Base-by-base conservation (phyloP, 2,797 vertebrate genomes). In the Scleropages formosus region DNA sequence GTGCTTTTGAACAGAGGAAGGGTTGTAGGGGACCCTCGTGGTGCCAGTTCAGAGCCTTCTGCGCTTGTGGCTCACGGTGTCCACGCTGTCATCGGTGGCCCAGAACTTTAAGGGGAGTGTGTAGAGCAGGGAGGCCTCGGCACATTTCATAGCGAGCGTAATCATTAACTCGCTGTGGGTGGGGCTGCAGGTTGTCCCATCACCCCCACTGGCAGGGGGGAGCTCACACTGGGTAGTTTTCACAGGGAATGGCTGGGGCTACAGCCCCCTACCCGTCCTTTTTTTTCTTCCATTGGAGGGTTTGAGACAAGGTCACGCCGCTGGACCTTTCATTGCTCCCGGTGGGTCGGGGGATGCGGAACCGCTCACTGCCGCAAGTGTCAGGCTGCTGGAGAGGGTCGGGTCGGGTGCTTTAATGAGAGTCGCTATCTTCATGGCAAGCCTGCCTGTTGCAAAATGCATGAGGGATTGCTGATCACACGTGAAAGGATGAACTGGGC, bases 391-490 rank as follows among this genome's bases (percentile, higher is more conserved):
- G 27, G 0, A 65, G 24, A 39, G 13, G 6, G 44, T 13, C 13
- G 56, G 49, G 0, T 16, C 15, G 39, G 39, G 20, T 4, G 44
- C 68, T 8, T 58, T 39, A 39, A 39, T 39, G 39, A 39, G 31
- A 39, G 31, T 6, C 6, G 31, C 31, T 39, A 2, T 39, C 31
- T 53, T 64, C 18, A n/a, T 53, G 26, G 66, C 27, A 26, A 66
- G 49, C 13, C 27, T n/a, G 31, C n/a, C 26, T 53, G 64, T 51
- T 59, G 49, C n/a, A 75, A 67, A 58, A 66, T 66, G 27, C 27
- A 67, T 39, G 47, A 74, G 66, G 46, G 12, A 22, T 69, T 70
- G 61, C 64, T 58, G 44, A 66, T 66, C 49, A 15, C 27, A 9
- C n/a, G 16, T 15, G 27, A 75, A 44, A 11, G n/a, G 27, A 58